Conservation (phyloP, 2,888 invertebrate species). For the Pristionchus exspectatus region DNA sequence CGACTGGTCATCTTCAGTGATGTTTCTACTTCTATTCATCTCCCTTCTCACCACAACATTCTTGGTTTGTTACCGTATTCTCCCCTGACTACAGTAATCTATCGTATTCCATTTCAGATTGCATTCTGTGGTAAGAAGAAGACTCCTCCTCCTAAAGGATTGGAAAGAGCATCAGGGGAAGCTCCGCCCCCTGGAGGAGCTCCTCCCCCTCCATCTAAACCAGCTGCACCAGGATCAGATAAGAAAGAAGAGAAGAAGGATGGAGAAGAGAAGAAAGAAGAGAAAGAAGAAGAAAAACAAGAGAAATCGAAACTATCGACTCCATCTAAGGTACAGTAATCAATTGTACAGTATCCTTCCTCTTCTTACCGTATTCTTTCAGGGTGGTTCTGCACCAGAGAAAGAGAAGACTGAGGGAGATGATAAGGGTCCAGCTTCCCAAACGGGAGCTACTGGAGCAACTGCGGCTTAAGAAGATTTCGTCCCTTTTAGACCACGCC, state of each 20-base stretch:
- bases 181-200: not conserved
- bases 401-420: conserved; percentile 1
- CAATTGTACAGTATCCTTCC: not conserved
- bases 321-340: conserved; percentile 18
- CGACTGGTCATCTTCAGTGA: not conserved
- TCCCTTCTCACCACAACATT: not conserved
- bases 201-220: not conserved
- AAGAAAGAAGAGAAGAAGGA: conserved; percentile 9
- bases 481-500: not conserved
- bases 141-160: not conserved
- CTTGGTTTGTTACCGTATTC: not conserved
- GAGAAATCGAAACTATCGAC: conserved; percentile 26
- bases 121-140: conserved; percentile 15
- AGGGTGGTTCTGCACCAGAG: not conserved
- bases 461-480: conserved; percentile 3
- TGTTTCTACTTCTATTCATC: not conserved
- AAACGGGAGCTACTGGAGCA: conserved; percentile 24
- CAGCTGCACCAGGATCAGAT: not conserved
- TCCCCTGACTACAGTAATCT: not conserved
- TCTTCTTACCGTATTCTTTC: not conserved
- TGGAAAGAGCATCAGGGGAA: not conserved
- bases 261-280: not conserved
- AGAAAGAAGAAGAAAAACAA: not conserved
- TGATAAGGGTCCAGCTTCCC: conserved; percentile 12
- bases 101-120: not conserved